Evolutionary conservation across 2,797 vertebrate species (phyloP), one percentile per base, ranked within the genome.

Genomic region (Acipenser transmontanus): DNA sequence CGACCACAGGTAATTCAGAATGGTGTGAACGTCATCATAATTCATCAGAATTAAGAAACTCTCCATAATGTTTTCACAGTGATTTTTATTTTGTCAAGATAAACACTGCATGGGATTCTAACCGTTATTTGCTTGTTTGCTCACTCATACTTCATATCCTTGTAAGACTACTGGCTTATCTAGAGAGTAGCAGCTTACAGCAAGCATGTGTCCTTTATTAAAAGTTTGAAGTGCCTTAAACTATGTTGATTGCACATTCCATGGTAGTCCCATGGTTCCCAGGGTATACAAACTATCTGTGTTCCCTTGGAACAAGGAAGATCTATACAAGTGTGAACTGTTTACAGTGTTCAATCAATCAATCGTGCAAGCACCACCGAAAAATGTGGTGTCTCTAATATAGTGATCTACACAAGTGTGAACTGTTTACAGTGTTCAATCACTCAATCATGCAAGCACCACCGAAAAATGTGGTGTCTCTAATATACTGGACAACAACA

Each of bases 81-180:
- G 47, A 1, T 61, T 13, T 63, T 13, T 47, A 17, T 17, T 57
- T 8, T 59, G 68, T 64, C 68, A 66, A 66, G 56, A 61, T n/a
- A 54, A 57, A 66, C 60, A 56, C 14, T 50, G 61, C 50, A 12
- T 64, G 14, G 14, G 14, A 10, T 12, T 47, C 8, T 51, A 47
- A 48, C 2, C 10, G 49, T 17, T 17, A 54, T 51, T 34, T 10
- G 51, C 4, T 52, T 64, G 14, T 17, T 17, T 17, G 14, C 14
- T 17, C 14, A 8, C 49, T 47, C n/a, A 47, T n/a, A 4, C 51
- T 47, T 8, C 47, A 47, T 13, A 57, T 65, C 51, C 64, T 20
- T 34, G 17, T 47, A 34, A 4, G 1, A 3, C 6, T 34, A 4
- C n/a, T 47, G 54, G 14, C 14, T 17, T 17, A 17, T 17, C 14